phyloP scores from a whole-genome alignment of 2,113 vertebrate species.

The Oreochromis spilurus region DNA sequence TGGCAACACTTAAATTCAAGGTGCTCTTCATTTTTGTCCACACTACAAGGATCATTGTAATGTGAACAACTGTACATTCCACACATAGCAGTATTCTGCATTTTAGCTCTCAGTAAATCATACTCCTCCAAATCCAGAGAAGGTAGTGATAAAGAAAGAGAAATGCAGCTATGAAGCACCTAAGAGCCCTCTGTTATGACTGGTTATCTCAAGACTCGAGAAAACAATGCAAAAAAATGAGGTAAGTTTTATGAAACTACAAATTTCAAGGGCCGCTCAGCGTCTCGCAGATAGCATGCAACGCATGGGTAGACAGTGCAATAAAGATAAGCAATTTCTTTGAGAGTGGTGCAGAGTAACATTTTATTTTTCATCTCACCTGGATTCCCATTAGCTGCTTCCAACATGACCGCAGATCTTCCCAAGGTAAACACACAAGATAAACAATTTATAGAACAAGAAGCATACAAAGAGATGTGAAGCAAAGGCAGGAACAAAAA shows the following conservation, averaged over 20 bases:
- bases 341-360: neutral
- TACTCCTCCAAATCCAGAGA: neutral
- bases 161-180: neutral
- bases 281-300: neutral
- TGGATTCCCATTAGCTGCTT: constrained; percentile 17
- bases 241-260: neutral
- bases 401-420: neutral
- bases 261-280: neutral
- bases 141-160: neutral
- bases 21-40: neutral
- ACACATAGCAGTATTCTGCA: neutral
- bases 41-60: neutral
- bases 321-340: constrained; percentile 8
- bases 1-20: neutral
- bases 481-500: neutral
- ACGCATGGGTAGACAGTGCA: neutral
- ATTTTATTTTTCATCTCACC: constrained; percentile 1
- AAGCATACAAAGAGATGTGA: neutral
- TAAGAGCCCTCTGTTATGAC: neutral
- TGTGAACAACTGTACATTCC: neutral
- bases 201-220: neutral
- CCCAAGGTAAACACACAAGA: neutral
- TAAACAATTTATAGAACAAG: neutral
- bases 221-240: neutral
- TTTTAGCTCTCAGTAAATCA: neutral